Evolutionary conservation across 2,888 invertebrate species (phyloP).

Genomic region (Patella caerulea): DNA sequence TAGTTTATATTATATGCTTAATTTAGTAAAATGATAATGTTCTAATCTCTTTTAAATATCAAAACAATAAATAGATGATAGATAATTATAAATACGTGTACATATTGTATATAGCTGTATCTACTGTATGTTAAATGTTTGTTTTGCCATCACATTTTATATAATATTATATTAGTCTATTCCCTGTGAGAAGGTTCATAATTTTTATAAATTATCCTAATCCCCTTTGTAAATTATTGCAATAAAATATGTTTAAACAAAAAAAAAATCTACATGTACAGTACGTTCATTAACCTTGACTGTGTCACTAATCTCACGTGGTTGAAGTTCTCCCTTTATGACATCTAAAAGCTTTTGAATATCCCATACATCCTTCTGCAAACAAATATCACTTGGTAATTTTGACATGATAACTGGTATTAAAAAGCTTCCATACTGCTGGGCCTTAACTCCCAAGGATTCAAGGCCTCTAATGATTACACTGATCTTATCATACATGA

Average conservation of each 20-base stretch:
- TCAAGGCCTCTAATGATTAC: conserved; percentile 11
- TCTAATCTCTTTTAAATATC: no score
- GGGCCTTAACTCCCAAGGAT: conserved; percentile 4
- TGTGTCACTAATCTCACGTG: conserved; percentile 2
- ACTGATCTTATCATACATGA: neutral
- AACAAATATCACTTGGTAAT: neutral
- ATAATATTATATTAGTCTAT: no score
- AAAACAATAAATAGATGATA: no score
- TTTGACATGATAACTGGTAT: conserved; percentile 18
- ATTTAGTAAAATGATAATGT: no score
- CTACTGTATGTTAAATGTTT: no score
- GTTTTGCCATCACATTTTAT: no score
- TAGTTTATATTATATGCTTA: no score
- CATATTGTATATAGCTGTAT: no score
- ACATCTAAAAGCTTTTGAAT: conserved; percentile 6
- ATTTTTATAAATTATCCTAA: no score
- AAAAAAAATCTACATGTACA: neutral
- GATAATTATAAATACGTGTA: no score
- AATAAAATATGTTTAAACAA: no score
- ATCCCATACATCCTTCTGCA: neutral
- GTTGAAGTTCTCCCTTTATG: conserved; percentile 7
- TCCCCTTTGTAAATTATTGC: neutral
- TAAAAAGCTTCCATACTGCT: conserved; percentile 16
- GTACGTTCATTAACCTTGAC: neutral
- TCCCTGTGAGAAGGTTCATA: no score